These are phyloP conservation scores for Aptenodytes patagonicus DNA, from an alignment of 2,113 vertebrate genomes.

Conservation along the genomic window DNA sequence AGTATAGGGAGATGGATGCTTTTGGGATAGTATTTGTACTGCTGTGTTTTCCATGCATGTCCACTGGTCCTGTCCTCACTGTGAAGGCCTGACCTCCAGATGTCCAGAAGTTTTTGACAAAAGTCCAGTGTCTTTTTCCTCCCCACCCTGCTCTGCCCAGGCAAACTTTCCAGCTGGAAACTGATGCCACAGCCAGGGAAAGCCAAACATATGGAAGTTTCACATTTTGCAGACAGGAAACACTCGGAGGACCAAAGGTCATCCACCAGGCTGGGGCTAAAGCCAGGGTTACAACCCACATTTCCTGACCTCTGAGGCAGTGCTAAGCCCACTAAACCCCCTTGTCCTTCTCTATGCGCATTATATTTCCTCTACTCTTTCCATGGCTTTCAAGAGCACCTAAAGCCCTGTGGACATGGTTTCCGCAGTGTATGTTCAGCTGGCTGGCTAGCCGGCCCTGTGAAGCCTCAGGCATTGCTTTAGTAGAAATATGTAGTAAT, in stretches of 20 bases:
- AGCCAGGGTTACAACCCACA: conserved; percentile 39
- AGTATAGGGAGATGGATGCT: neutral
- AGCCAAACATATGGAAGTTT: conserved; percentile 62
- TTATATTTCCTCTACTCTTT: conserved; percentile 15
- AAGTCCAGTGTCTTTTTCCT: neutral
- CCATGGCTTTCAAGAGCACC: neutral
- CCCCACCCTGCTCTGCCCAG: neutral
- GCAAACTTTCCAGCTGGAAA: conserved; percentile 59
- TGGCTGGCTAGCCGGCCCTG: neutral
- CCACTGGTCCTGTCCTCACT: neutral
- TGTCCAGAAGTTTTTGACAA: conserved; percentile 38
- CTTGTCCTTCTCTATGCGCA: neutral
- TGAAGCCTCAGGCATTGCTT: neutral
- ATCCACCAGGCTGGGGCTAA: conserved; percentile 25
- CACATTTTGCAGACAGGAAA: conserved; percentile 57
- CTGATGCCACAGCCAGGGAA: conserved; percentile 47
- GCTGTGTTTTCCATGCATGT: neutral
- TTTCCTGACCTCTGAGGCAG: conserved; percentile 52
- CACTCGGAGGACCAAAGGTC: conserved; percentile 39
- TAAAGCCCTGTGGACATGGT: neutral
- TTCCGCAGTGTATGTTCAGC: conserved; percentile 41
- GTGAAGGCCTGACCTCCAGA: conserved; percentile 27
- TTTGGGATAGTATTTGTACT: neutral
- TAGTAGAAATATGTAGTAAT: neutral
- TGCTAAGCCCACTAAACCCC: neutral